Evolutionary conservation across 2,888 invertebrate genomes (phyloP).

Genomic region (Toxonevra muliebris): DNA sequence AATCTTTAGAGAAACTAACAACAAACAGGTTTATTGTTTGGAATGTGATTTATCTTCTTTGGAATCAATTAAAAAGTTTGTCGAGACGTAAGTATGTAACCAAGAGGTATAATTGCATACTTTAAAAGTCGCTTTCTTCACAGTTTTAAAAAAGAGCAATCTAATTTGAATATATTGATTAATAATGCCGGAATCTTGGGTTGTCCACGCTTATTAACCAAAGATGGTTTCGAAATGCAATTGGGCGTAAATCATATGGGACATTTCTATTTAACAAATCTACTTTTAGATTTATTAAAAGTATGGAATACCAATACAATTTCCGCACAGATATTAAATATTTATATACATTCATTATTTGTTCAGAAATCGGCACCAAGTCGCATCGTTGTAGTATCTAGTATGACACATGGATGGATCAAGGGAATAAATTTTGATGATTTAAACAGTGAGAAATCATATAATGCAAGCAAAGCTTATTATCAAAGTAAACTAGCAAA

Average conservation of each 20-base stretch:
- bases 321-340: not conserved
- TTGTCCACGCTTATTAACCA: conserved; percentile 70
- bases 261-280: conserved; percentile 71
- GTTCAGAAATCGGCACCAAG: conserved; percentile 67
- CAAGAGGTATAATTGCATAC: no score
- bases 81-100: conserved; percentile 67
- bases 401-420: conserved; percentile 67
- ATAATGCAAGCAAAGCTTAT: conserved; percentile 70
- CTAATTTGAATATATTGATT: conserved; percentile 71
- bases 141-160: conserved; percentile 65
- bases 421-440: conserved; percentile 69
- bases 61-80: conserved; percentile 71
- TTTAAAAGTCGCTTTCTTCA: not conserved
- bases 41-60: conserved; percentile 68
- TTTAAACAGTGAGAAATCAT: conserved; percentile 75
- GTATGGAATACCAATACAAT: conserved; percentile 41
- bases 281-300: conserved; percentile 70
- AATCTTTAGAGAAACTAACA: no score
- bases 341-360: conserved; percentile 13
- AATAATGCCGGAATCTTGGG: conserved; percentile 80
- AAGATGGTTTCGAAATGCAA: conserved; percentile 75
- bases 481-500: conserved; percentile 83
- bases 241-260: conserved; percentile 75
- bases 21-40: no score
- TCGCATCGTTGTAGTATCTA: conserved; percentile 72